Conservation (phyloP, 2,113 vertebrate species). For the Tyrannus savana region DNA sequence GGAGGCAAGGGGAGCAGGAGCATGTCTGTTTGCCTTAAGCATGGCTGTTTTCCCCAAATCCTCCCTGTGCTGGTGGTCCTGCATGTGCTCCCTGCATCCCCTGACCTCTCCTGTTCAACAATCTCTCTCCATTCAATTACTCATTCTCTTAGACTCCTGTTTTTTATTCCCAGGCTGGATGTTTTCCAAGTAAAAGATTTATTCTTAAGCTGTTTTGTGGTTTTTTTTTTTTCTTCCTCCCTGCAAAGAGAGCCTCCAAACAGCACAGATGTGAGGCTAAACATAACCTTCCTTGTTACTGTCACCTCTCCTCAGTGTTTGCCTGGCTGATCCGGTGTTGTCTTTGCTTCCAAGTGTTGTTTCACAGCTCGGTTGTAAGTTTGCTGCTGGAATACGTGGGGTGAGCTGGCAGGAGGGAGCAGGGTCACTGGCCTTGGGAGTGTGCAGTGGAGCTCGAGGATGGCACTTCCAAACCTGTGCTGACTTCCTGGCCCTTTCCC, state of each 20-base stretch:
- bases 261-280: conserved; percentile 49
- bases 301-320: conserved; percentile 20
- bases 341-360: background rate
- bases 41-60: background rate
- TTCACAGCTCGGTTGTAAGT: background rate
- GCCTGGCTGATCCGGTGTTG: background rate
- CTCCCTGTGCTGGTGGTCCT: background rate
- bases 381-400: background rate
- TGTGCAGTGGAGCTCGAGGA: rapidly evolving
- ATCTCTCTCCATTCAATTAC: background rate
- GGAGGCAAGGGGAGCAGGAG: background rate
- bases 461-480: background rate
- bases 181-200: conserved; percentile 40
- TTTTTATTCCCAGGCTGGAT: background rate
- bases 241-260: background rate
- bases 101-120: background rate
- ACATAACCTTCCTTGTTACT: conserved; percentile 44
- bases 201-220: background rate
- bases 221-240: background rate
- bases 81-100: background rate
- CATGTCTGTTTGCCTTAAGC: background rate
- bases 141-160: background rate
- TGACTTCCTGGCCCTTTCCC: background rate
- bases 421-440: background rate
- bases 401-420: background rate